phyloP scores from a whole-genome alignment of 1,140 invertebrate genomes.

The Ylistrum balloti region DNA sequence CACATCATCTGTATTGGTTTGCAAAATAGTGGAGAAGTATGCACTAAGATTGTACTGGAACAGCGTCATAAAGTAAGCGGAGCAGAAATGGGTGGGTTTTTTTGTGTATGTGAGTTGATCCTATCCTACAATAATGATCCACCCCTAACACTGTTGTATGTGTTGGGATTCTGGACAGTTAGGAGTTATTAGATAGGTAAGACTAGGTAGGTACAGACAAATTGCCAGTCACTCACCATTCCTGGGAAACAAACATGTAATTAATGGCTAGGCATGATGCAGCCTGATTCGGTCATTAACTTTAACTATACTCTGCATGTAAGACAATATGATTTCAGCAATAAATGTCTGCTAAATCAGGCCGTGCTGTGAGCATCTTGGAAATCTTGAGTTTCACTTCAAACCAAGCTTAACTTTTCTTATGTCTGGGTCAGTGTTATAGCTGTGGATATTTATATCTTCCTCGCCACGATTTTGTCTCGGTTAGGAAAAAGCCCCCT shows the following conservation, averaged over 20 bases:
- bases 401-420: constrained; percentile 15
- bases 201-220: background rate
- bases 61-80: background rate
- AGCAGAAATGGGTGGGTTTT: constrained; percentile 14
- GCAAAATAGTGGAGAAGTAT: background rate
- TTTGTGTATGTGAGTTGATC: background rate
- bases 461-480: background rate
- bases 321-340: constrained; percentile 25
- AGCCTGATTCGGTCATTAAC: constrained; percentile 24
- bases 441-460: background rate
- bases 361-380: constrained; percentile 16
- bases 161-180: background rate
- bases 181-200: no score
- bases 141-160: background rate
- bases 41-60: background rate
- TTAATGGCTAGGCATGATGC: constrained; percentile 31
- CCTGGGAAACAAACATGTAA: background rate
- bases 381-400: constrained; percentile 27
- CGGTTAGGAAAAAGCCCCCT: background rate
- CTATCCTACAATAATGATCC: background rate
- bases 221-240: background rate
- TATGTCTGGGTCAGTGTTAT: background rate
- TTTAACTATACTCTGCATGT: background rate
- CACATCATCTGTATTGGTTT: background rate
- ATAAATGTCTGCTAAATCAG: constrained; percentile 16